Base-by-base conservation (phyloP, 2,888 invertebrate species). In the Hipparchia semele region DNA sequence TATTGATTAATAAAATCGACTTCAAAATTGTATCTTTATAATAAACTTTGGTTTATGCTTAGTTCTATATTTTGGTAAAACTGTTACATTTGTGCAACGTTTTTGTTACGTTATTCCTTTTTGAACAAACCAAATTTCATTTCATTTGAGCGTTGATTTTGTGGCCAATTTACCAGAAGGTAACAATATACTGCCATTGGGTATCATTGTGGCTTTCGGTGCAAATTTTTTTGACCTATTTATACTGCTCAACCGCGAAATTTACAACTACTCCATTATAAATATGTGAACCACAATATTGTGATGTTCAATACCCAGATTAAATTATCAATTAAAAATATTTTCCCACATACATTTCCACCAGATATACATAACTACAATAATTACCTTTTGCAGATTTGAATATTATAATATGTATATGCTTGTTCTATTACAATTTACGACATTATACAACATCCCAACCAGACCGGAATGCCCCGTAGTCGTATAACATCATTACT, bases 401-500 rank as follows among this genome's bases (percentile, higher is more conserved):
- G 10, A 39, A 39, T 12, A 60, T 7, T 60, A 60, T 10, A 54
- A 46, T 62, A 65, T 13, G 23, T 65, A 65, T 53, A 53, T 23
- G 33, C 33, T 53, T 23, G n/a, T 53, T 51, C 7, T 6, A 12
- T 33, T 53, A 33, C 12, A 4, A 23, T 23, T 23, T 23, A 23
- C 23, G 23, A 33, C 13, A 53, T 33, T 33, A 33, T 39, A 65
- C 49, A 67, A 13, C 7, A 33, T 13, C 58, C 56, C 58, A 39
- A 39, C 39, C 33, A 69, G 51, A 51, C 58, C 10, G 73, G 73
- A 71, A 73, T 73, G 71, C 65, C 60, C 64, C 67, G 66, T 75
- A 71, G 75, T 70, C 53, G 72, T 75, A 59, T 73, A 71, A 64
- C 64, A 70, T 54, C 64, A 70, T 54, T 46, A 70, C 5, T 54